Percentiles rank a stretch among this genome's conserved stretches.
Conservation (phyloP, 2,797 vertebrate species). For the Meda fulgida region DNA sequence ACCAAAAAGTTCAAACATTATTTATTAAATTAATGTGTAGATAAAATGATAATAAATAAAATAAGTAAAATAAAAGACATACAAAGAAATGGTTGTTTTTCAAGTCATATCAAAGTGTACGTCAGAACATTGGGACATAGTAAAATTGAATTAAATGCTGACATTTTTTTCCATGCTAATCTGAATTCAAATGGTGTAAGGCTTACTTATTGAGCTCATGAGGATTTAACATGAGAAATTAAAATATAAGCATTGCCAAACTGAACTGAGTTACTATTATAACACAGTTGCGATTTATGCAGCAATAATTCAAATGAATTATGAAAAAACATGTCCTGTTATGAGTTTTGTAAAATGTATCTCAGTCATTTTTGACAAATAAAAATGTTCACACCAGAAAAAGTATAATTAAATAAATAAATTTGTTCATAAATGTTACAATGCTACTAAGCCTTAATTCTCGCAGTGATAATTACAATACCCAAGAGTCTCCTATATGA, state of each 20-base stretch:
- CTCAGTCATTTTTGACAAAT: neutral
- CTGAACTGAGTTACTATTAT: neutral
- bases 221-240: slow-evolving; percentile 1
- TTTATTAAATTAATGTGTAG: neutral
- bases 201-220: neutral
- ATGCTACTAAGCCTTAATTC: neutral
- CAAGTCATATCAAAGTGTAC: neutral
- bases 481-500: neutral
- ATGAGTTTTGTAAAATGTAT: neutral
- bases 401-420: neutral
- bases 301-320: neutral
- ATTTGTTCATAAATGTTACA: neutral
- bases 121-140: neutral
- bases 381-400: neutral
- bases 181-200: neutral
- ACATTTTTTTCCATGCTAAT: neutral
- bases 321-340: neutral
- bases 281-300: neutral
- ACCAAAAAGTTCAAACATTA: neutral
- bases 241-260: neutral
- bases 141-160: neutral
- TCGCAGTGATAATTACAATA: neutral
- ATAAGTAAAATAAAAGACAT: neutral
- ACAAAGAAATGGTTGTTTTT: neutral
- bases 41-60: neutral